A percentile compares a stretch with the other conserved stretches of the same genome.
Conservation (phyloP, 2,888 invertebrate species). For the Oscheius sp. region DNA sequence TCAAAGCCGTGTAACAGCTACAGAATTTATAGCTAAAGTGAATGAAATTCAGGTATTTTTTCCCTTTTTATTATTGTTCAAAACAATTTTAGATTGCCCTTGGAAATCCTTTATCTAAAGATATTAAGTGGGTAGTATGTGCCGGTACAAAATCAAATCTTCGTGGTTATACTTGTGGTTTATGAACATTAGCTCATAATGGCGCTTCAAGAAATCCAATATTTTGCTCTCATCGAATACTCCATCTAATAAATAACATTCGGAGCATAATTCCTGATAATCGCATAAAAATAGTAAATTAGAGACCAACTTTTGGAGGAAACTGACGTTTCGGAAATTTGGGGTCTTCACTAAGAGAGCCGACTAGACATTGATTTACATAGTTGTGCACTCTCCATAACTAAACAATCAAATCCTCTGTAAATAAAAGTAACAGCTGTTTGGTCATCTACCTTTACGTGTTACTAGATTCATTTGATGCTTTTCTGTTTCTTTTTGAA, state of each 20-base stretch:
- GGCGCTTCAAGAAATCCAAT: no score
- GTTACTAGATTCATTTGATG: slow-evolving; percentile 52
- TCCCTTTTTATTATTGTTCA: no score
- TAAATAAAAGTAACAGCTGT: slow-evolving; percentile 59
- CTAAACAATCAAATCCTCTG: slow-evolving; percentile 92
- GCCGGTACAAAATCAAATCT: slow-evolving; percentile 80
- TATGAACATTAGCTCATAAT: slow-evolving; percentile 95
- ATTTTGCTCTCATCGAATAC: slow-evolving; percentile 62
- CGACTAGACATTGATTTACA: slow-evolving; percentile 78
- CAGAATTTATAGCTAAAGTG: slow-evolving; percentile 71
- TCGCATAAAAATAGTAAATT: slow-evolving; percentile 53
- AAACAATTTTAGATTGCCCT: no score
- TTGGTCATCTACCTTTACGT: slow-evolving; percentile 36
- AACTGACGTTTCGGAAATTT: slow-evolving; percentile 61
- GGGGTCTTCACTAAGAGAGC: slow-evolving; percentile 88
- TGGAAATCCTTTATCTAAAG: slow-evolving; percentile 65
- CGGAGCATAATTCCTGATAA: slow-evolving; percentile 69
- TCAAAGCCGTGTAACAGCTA: slow-evolving; percentile 70
- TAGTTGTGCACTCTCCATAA: slow-evolving; percentile 84
- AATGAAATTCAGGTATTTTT: slow-evolving; percentile 68
- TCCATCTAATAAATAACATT: slow-evolving; percentile 53
- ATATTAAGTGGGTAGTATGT: slow-evolving; percentile 80
- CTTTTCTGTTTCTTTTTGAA: slow-evolving; percentile 76
- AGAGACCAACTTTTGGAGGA: slow-evolving; percentile 34
- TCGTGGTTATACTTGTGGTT: slow-evolving; percentile 86